Base-by-base conservation (phyloP, 2,888 invertebrate species). In the Mythimna albipuncta region DNA sequence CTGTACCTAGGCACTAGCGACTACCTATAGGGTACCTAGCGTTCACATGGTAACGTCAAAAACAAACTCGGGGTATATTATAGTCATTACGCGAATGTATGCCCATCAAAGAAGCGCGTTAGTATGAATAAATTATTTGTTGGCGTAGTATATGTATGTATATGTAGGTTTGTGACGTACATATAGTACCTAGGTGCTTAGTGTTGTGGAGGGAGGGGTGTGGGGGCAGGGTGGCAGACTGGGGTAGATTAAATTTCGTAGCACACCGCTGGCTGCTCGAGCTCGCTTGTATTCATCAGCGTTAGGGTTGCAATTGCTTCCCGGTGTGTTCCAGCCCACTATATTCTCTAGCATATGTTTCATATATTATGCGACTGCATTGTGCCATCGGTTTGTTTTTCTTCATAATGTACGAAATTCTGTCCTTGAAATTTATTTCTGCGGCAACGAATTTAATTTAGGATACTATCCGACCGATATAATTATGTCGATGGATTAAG, bases 201-300 rank as follows among this genome's bases (percentile, higher is more conserved):
- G 79, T 81, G 76, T 71, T 77, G 71, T 71, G 78, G 72, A 80
- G 82, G 88, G 50, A n/a, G 7, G 10, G 81, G 81, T 67, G 87
- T 82, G 79, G 83, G 84, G 90, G 86, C 59, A 77, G 79, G 94
- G 94, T 81, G 94, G 94, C 87, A 94, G 95, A 94, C 94, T 88
- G 94, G 93, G 94, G 94, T 91, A 95, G 95, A 95, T 95, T 95
- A 94, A 94, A 95, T 96, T 95, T 95, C 93, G 94, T 93, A 92
- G 93, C 91, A 89, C 91, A 91, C 91, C 89, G 89, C 92, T 90
- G 88, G 89, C 88, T 89, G 93, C 92, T 91, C 91, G 85, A 91
- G 92, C 92, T 91, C 89, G 90, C 91, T 91, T 90, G 91, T 95
- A 93, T 94, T 95, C 94, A 95, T 94, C 94, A 94, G 89, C 85